These are phyloP conservation scores for Caerostris darwini DNA, from an alignment of 1,140 invertebrate species.

Conservation along the genomic window DNA sequence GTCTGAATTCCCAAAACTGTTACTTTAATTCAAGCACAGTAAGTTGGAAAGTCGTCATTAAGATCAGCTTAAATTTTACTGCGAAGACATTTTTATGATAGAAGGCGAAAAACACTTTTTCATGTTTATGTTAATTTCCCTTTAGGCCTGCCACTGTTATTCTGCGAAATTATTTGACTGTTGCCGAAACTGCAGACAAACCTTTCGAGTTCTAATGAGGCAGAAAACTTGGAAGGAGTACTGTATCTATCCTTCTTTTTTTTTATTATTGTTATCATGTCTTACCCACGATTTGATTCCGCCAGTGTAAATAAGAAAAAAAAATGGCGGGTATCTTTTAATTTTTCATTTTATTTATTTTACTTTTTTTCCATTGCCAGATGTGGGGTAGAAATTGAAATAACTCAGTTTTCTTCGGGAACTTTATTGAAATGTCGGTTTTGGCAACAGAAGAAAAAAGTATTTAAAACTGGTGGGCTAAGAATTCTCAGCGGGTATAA, in stretches of 20 bases:
- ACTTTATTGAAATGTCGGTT: constrained; percentile 13
- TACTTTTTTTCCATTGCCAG: not conserved
- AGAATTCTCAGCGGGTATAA: not conserved
- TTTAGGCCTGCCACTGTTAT: not conserved
- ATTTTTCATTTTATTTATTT: not conserved
- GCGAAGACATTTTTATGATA: constrained; percentile 30
- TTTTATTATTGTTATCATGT: constrained; percentile 12
- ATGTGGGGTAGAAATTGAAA: not conserved
- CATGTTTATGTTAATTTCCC: constrained; percentile 71
- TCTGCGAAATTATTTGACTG: constrained; percentile 55
- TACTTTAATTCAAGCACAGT: constrained; percentile 56
- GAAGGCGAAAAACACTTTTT: constrained; percentile 56
- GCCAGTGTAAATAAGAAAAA: constrained; percentile 12
- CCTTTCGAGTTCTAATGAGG: constrained; percentile 65
- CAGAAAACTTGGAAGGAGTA: constrained; percentile 12
- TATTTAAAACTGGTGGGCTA: not conserved
- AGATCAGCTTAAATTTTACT: constrained; percentile 67
- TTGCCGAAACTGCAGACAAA: constrained; percentile 63
- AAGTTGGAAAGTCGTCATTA: constrained; percentile 61
- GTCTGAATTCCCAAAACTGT: constrained; percentile 52
- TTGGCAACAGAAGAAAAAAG: not conserved
- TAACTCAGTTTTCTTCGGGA: constrained; percentile 10
- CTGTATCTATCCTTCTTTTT: not conserved
- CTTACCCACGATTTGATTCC: constrained; percentile 49
- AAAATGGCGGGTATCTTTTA: not conserved